A percentile compares a stretch with the other conserved stretches of the same genome.
Evolutionary conservation across 2,797 vertebrate species (phyloP).

Genomic region (Sciaenops ocellatus): DNA sequence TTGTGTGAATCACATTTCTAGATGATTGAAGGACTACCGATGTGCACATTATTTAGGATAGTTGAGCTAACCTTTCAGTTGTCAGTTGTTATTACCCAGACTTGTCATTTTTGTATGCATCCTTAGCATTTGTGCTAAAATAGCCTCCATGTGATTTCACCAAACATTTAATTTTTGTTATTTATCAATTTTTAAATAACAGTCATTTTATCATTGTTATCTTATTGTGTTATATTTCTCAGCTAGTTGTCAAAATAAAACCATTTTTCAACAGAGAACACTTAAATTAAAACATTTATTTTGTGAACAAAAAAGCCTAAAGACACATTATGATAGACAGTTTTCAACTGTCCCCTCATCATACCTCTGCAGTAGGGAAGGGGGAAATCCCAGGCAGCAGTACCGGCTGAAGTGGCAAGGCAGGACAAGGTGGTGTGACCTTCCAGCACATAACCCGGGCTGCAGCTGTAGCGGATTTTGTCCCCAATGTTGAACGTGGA

Average conservation of each 20-base stretch:
- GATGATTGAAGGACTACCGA: neutral
- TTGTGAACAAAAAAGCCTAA: neutral
- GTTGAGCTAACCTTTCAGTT: neutral
- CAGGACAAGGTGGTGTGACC: conserved; percentile 96
- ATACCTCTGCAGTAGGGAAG: conserved; percentile 97
- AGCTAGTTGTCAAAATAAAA: neutral
- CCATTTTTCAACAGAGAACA: neutral
- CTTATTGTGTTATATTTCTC: neutral
- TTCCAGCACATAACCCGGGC: conserved; percentile 93
- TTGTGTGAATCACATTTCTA: neutral
- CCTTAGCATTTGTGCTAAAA: conserved; percentile 3
- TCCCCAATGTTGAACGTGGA: conserved; percentile 96
- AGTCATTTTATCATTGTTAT: neutral
- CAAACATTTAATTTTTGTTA: neutral
- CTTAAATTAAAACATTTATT: neutral
- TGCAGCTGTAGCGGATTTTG: conserved; percentile 98
- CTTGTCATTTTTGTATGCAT: neutral
- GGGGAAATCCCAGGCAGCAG: conserved; percentile 97
- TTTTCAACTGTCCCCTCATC: neutral
- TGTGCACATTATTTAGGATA: neutral
- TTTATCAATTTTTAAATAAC: neutral
- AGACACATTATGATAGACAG: neutral
- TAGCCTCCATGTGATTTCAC: neutral
- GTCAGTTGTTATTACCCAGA: neutral
- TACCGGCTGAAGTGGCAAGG: conserved; percentile 89